These are phyloP conservation scores for Corythornis madagascariensis DNA, from an alignment of 2,113 vertebrate genomes.

Conservation along the genomic window DNA sequence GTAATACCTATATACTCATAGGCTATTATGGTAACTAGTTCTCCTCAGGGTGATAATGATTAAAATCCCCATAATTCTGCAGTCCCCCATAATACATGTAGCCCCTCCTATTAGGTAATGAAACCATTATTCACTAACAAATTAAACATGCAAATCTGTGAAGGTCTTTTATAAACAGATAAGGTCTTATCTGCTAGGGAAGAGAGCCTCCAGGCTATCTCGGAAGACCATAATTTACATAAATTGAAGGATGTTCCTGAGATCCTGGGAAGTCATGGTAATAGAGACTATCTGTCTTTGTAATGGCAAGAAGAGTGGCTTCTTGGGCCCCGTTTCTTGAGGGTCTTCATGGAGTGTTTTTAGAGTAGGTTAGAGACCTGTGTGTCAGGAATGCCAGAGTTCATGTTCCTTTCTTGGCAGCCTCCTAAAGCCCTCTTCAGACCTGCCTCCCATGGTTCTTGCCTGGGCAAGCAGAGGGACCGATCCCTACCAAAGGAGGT, in stretches of 20 bases:
- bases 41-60: background rate
- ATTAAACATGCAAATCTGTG: background rate
- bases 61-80: background rate
- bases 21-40: background rate
- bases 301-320: background rate
- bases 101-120: background rate
- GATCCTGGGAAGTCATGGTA: background rate
- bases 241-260: background rate
- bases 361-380: background rate
- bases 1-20: background rate
- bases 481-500: background rate
- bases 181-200: background rate
- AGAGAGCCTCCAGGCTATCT: constrained; percentile 5
- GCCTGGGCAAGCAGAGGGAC: background rate
- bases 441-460: background rate
- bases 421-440: background rate
- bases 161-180: constrained; percentile 2
- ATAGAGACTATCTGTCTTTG: background rate
- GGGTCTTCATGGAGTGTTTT: background rate
- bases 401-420: background rate
- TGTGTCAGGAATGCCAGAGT: background rate
- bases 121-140: constrained; percentile 11
- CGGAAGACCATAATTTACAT: background rate
- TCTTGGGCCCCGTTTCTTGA: background rate
- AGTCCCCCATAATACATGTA: background rate